Conservation (phyloP, 2,888 invertebrate species). For the Dryomyza anilis region DNA sequence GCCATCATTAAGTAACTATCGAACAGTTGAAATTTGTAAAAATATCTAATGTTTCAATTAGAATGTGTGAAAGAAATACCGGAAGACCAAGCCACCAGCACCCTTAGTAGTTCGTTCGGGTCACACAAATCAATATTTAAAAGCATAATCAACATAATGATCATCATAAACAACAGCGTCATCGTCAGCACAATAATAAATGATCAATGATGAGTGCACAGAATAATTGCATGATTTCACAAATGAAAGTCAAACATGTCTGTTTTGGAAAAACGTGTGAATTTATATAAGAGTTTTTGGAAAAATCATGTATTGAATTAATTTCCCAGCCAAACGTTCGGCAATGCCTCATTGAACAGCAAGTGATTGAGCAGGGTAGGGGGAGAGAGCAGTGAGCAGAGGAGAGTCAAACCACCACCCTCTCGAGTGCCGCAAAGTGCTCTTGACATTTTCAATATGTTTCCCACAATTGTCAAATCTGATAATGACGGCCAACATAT, state of each 20-base stretch:
- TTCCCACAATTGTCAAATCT: slow-evolving; percentile 27
- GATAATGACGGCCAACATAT: slow-evolving; percentile 23
- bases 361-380: slow-evolving; percentile 3
- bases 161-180: neutral
- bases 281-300: too few relatives aligned
- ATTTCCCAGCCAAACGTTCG: slow-evolving; percentile 11
- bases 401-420: too few relatives aligned
- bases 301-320: slow-evolving; percentile 7
- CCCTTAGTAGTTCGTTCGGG: slow-evolving; percentile 1
- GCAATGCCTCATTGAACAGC: slow-evolving; percentile 20
- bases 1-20: too few relatives aligned
- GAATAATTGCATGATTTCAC: slow-evolving; percentile 7
- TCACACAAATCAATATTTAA: neutral
- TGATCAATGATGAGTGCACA: neutral
- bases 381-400: neutral
- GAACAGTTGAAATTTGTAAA: too few relatives aligned
- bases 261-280: slow-evolving; percentile 25
- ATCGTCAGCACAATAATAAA: neutral
- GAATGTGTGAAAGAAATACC: neutral
- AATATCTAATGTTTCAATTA: slow-evolving; percentile 23
- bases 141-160: neutral
- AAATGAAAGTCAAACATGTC: slow-evolving; percentile 20
- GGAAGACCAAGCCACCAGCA: neutral
- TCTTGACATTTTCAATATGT: slow-evolving; percentile 24
- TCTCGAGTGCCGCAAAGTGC: neutral